These are phyloP conservation scores for Neodiprion pinetum DNA, from an alignment of 1,140 invertebrate species.

Conservation along the genomic window DNA sequence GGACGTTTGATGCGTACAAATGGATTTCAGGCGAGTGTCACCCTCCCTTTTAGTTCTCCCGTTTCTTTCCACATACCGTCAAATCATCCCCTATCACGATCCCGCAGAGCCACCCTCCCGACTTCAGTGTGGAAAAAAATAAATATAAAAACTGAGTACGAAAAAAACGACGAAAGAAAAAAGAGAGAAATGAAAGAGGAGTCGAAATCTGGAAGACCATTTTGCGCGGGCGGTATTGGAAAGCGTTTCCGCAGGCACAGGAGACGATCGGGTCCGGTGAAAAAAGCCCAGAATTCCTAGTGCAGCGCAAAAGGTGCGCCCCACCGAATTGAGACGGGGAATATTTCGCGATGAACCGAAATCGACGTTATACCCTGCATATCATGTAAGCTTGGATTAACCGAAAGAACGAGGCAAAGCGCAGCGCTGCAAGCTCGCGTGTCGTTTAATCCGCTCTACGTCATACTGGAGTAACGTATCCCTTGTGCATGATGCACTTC, in stretches of 20 bases:
- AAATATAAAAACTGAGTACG: too few species aligned
- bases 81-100: too few species aligned
- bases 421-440: background rate
- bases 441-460: background rate
- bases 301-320: too few species aligned
- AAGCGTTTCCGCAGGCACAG: too few species aligned
- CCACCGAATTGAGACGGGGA: background rate
- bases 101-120: too few species aligned
- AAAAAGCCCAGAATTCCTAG: background rate
- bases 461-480: background rate
- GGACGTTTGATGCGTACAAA: background rate
- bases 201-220: too few species aligned
- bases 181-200: too few species aligned
- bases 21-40: background rate
- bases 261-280: background rate
- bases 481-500: background rate
- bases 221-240: too few species aligned
- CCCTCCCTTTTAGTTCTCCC: background rate
- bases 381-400: background rate
- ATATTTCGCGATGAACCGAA: background rate
- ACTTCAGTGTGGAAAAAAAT: too few species aligned
- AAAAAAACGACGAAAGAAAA: too few species aligned
- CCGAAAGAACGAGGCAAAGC: background rate
- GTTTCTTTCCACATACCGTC: too few species aligned
- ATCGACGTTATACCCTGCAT: too few species aligned